Evolutionary conservation across 2,113 vertebrate genomes (phyloP).

Genomic region (Syngnathus scovelli): DNA sequence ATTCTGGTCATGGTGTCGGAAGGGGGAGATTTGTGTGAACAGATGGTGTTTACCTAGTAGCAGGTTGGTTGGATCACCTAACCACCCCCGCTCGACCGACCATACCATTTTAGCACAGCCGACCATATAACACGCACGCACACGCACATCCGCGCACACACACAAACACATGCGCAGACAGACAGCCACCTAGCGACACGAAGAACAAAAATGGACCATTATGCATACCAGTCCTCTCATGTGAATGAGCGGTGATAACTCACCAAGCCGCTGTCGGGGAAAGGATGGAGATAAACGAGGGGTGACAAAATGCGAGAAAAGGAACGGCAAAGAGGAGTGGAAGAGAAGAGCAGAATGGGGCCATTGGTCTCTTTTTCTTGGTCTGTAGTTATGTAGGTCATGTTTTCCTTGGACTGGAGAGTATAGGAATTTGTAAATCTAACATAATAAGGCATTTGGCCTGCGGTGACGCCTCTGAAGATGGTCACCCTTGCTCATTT

Average conservation of each 20-base stretch:
- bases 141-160: not conserved
- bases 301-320: constrained; percentile 63
- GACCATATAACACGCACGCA: constrained; percentile 14
- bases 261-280: constrained; percentile 57
- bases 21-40: constrained; percentile 63
- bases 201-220: constrained; percentile 13
- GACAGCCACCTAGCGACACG: not conserved
- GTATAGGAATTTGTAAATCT: constrained; percentile 80
- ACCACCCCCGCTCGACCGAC: constrained; percentile 61
- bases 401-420: constrained; percentile 69
- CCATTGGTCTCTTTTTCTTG: constrained; percentile 74
- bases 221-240: constrained; percentile 64
- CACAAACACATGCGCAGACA: not conserved
- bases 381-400: constrained; percentile 86
- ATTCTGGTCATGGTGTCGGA: constrained; percentile 46
- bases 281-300: constrained; percentile 54
- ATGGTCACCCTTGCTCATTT: constrained; percentile 53
- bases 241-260: constrained; percentile 67
- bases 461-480: constrained; percentile 60
- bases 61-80: constrained; percentile 81
- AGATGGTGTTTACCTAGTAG: constrained; percentile 94
- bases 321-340: constrained; percentile 29
- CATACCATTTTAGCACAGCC: constrained; percentile 55
- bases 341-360: constrained; percentile 71
- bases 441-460: constrained; percentile 77